phyloP scores from a whole-genome alignment of 1,140 invertebrate genomes.

The Ridgeia piscesae region DNA sequence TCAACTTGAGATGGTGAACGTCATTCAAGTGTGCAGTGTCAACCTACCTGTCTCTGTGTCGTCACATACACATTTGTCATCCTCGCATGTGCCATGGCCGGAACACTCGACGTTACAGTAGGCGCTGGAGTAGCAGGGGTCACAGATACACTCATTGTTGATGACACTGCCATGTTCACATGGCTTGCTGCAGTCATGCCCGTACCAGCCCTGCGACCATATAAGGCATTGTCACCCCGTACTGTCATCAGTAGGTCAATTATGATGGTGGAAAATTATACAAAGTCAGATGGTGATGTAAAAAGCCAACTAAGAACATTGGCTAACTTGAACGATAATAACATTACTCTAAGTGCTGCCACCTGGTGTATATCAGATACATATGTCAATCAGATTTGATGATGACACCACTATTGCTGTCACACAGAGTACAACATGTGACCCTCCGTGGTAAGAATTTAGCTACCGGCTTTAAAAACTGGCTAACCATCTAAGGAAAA shows the following conservation, averaged over 20 bases:
- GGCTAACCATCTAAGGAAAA: background rate
- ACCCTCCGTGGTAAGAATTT: background rate
- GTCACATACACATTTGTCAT: constrained; percentile 30
- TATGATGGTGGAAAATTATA: background rate
- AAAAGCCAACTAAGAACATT: background rate
- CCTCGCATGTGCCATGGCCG: constrained; percentile 31
- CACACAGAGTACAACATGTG: no score
- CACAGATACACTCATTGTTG: constrained; percentile 31
- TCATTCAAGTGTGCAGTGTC: background rate
- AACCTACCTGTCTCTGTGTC: background rate
- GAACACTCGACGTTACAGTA: constrained; percentile 37
- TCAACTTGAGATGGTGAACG: background rate
- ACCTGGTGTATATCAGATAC: no score
- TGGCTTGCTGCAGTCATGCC: constrained; percentile 32
- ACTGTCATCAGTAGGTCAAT: background rate
- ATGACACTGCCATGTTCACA: constrained; percentile 35
- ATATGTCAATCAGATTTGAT: no score
- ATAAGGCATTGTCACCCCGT: background rate
- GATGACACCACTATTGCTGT: no score
- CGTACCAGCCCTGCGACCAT: constrained; percentile 34
- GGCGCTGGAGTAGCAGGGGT: constrained; percentile 34
- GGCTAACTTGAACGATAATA: background rate
- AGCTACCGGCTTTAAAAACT: background rate
- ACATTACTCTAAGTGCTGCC: background rate
- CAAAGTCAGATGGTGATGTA: no score